These are phyloP conservation scores for Hololepta plana DNA, from an alignment of 2,888 invertebrate genomes.

Conservation along the genomic window DNA sequence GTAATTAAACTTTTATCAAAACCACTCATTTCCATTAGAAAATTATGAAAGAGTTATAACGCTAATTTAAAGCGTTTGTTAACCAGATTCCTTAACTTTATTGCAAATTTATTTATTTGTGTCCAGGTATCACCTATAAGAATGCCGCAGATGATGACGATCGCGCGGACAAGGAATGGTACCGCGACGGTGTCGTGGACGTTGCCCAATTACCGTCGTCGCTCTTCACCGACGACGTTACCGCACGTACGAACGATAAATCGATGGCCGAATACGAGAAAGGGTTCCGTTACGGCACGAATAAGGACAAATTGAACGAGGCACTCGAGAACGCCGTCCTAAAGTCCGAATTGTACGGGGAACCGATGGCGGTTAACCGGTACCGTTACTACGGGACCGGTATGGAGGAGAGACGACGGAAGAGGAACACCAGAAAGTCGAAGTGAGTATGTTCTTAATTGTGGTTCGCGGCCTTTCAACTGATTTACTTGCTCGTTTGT, in stretches of 20 bases:
- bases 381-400: constrained; percentile 22
- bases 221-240: constrained; percentile 17
- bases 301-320: constrained; percentile 24
- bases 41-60: no score
- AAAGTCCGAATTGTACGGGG: constrained; percentile 41
- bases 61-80: no score
- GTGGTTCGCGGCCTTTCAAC: no score
- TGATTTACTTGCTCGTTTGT: no score
- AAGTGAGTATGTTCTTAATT: constrained; percentile 14
- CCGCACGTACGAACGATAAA: constrained; percentile 24
- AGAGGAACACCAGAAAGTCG: constrained; percentile 18
- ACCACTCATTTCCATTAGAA: no score
- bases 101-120: no score
- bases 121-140: constrained; percentile 13
- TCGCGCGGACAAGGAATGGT: constrained; percentile 13
- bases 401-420: constrained; percentile 18
- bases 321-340: constrained; percentile 39
- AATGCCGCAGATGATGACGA: constrained; percentile 9
- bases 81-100: no score
- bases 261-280: constrained; percentile 24
- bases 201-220: constrained; percentile 15
- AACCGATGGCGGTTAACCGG: constrained; percentile 34
- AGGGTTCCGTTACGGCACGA: constrained; percentile 23
- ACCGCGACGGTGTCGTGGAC: constrained; percentile 6
- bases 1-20: no score